Evolutionary conservation across 2,888 invertebrate genomes (phyloP).

Genomic region (Hyposoter didymator): DNA sequence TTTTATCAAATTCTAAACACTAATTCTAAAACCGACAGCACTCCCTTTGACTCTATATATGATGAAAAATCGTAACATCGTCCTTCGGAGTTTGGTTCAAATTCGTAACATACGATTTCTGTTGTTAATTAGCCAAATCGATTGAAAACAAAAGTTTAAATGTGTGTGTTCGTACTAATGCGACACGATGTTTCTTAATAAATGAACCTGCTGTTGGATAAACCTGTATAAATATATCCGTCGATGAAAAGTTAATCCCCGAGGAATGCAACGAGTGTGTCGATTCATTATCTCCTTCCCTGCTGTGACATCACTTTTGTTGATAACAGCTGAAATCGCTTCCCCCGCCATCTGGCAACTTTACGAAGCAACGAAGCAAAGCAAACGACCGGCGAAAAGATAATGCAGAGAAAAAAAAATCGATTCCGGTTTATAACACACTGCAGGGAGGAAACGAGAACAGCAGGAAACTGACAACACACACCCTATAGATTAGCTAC

Average conservation of each 20-base stretch:
- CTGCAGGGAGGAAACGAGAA: neutral
- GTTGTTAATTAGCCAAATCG: neutral
- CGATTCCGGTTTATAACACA: neutral
- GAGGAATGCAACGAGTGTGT: neutral
- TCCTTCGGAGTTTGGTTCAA: neutral
- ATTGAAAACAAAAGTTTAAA: neutral
- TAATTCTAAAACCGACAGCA: too few relatives aligned
- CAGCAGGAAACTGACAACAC: slow-evolving; percentile 15
- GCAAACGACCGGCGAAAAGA: neutral
- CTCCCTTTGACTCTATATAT: neutral
- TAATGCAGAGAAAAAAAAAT: neutral
- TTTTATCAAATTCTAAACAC: too few relatives aligned
- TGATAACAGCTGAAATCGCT: neutral
- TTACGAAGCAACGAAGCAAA: neutral
- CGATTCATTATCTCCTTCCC: neutral
- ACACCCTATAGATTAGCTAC: slow-evolving; percentile 3
- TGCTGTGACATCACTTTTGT: neutral
- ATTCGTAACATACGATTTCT: neutral
- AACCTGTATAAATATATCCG: neutral
- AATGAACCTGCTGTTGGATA: slow-evolving; percentile 2
- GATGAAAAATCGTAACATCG: neutral
- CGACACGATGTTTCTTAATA: neutral
- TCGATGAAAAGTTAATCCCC: neutral
- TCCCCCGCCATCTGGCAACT: neutral
- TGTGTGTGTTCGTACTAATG: neutral